Conservation (phyloP, 2,797 vertebrate species). For the Poecile montanus region DNA sequence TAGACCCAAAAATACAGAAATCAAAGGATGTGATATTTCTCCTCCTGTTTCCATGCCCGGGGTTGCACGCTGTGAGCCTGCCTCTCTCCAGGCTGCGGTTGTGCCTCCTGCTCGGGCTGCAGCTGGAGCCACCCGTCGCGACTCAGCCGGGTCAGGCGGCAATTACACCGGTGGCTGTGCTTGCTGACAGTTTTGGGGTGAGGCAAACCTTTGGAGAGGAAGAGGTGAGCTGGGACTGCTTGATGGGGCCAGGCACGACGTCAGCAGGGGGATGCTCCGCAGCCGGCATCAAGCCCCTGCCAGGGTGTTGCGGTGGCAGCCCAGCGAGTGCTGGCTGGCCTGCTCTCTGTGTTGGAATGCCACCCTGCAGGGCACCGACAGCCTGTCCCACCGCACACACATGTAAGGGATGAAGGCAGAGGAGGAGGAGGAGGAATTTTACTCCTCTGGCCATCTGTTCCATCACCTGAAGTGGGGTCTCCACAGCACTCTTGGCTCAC, state of each 20-base stretch:
- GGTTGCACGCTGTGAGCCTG: background rate
- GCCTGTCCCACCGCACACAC: rapidly evolving
- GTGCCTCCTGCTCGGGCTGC: background rate
- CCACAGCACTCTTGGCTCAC: rapidly evolving
- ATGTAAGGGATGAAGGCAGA: rapidly evolving
- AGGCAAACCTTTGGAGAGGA: background rate
- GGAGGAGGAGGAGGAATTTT: background rate
- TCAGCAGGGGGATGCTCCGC: background rate
- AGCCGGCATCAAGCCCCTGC: background rate
- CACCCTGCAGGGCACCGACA: rapidly evolving
- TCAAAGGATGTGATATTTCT: constrained; percentile 9
- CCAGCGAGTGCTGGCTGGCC: rapidly evolving
- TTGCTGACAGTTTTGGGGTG: background rate
- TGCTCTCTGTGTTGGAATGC: background rate
- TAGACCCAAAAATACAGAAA: constrained; percentile 16
- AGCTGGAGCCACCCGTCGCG: background rate
- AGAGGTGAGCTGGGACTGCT: constrained; percentile 4
- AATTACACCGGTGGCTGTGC: background rate
- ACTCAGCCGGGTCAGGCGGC: background rate
- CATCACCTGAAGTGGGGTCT: background rate
- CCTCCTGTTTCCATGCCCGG: background rate
- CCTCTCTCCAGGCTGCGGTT: background rate
- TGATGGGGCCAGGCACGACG: background rate
- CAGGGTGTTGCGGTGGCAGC: background rate
- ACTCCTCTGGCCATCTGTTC: rapidly evolving